These are phyloP conservation scores for Ophion ventricosus DNA, from an alignment of 2,888 invertebrate genomes.

Conservation along the genomic window DNA sequence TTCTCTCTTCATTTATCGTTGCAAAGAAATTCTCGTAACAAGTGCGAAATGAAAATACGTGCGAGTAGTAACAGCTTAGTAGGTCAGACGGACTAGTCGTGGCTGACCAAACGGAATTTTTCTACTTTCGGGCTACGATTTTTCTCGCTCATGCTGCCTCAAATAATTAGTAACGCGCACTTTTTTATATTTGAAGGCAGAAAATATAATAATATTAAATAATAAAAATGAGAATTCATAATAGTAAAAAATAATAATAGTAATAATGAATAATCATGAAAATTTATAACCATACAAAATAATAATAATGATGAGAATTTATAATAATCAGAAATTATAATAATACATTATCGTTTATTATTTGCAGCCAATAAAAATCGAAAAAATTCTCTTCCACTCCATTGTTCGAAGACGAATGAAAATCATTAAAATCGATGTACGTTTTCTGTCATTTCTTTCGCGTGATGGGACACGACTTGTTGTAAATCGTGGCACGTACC, in stretches of 20 bases:
- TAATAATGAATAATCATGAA: no score
- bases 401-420: background rate
- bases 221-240: no score
- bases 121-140: slow-evolving; percentile 14
- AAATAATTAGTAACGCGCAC: background rate
- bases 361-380: background rate
- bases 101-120: background rate
- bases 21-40: slow-evolving; percentile 40
- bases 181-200: background rate
- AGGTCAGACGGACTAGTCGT: slow-evolving; percentile 30
- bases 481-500: slow-evolving; percentile 67
- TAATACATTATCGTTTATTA: no score
- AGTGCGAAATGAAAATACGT: background rate
- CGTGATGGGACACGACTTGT: slow-evolving; percentile 39
- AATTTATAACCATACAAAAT: no score
- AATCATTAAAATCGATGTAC: slow-evolving; percentile 14
- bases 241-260: no score
- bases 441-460: slow-evolving; percentile 43
- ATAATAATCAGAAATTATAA: no score
- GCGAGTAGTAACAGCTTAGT: slow-evolving; percentile 35
- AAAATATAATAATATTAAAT: background rate
- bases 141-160: background rate
- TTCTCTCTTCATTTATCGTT: background rate
- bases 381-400: background rate
- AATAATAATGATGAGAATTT: no score